Base-by-base conservation (phyloP, 2,888 invertebrate species). In the Epistrophe grossulariae region DNA sequence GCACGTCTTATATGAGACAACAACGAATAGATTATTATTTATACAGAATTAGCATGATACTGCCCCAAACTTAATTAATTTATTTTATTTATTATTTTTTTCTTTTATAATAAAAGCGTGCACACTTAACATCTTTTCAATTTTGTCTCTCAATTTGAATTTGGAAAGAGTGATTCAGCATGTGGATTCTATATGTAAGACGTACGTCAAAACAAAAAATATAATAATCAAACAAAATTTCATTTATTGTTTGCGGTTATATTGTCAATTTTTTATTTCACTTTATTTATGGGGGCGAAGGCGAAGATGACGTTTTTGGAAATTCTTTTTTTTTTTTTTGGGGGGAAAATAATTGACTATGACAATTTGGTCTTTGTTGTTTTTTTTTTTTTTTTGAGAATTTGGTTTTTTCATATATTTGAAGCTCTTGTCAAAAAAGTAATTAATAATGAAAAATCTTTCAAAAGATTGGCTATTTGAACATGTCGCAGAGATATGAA, bases 121-220 rank as follows among this genome's bases (percentile, higher is more conserved):
- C 11, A 3, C 7, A 43, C 62, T 48, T 28, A 17, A 24, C 2
- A 45, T 48, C 3, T 31, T 35, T 52, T 52, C 38, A 38, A 45
- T 35, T 60, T 64, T 55, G 52, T 52, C 40, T 52, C 28, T 40
- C 70, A n/a, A 38, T 50, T 57, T n/a, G 13, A 60, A 70, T 70
- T 72, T n/a, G 59, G 55, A 31, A 70, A 35, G 19, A 4, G 38
- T 82, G 78, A 82, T 72, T 82, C 78, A 82, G 24, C 68, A 8
- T 10, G 28, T 24, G 2, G 1, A 10, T 48, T 45, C n/a, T 45
- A 45, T 9, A 1, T 43, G 24, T 24, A 24, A 24, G 24, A 0
- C 43, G 4, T 15, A 64, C 40, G 48, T 78, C 48, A 59, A 72
- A 77, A 72, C 50, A 71, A 15, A 77, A 68, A 71, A 57, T 57